Base-by-base conservation (phyloP, 2,888 invertebrate genomes). In the Trilocha varians region DNA sequence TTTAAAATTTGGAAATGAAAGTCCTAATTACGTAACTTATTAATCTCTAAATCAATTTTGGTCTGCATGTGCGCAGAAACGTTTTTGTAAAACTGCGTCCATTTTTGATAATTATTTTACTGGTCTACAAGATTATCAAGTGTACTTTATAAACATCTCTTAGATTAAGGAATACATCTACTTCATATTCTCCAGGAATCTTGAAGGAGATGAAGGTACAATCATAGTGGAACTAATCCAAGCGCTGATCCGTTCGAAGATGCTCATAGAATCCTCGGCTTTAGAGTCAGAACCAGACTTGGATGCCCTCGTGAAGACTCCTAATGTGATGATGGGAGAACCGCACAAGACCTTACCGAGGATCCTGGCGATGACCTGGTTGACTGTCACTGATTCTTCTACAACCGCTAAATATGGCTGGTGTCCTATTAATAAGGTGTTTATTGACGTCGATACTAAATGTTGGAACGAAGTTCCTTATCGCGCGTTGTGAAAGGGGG, bases 281-380 rank as follows among this genome's bases (percentile, higher is more conserved):
- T 41, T 78, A 36, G 82, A 83, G 11, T 57, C 65, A 2, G 82
- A 80, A 44, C 80, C 82, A 0, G 70, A 79, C 34, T 47, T 83
- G 16, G 77, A 78, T 0, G 55, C 78, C 0, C 47, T 83, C 44
- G 66, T 79, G 43, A 70, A 72, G 50, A 78, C 77, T 0, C 78
- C 80, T 0, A 64, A 54, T 0, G 61, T 73, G 34, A 76, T 82
- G 78, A 62, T 68, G 55, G 79, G 78, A 1, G 78, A 80, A 41
- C 79, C 82, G 0, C 78, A 79, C 45, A 53, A 64, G 1, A 80
- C 78, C 2, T 78, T 82, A 41, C 80, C 82, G 0, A 70, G 74
- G 52, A 62, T 79, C 5, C 44, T 82, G 14, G 71, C 73, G 0
- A 65, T 78, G 59, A 40, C 68, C 2, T 82, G 82, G 82, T 62